Evolutionary conservation across 2,888 invertebrate genomes (phyloP).

Genomic region (Cyclophora punctaria): DNA sequence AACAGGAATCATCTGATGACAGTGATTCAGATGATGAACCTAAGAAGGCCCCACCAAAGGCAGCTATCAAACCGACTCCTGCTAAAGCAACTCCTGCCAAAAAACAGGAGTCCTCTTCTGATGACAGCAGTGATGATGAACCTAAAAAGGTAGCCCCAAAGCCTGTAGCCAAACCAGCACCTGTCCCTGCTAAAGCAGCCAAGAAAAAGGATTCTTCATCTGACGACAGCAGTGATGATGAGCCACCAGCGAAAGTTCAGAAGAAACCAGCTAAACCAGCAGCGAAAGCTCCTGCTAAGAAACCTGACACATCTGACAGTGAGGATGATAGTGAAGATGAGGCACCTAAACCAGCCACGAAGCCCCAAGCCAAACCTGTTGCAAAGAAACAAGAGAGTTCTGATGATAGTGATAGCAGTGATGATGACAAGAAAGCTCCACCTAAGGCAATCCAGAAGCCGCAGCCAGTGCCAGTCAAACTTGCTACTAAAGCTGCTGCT

Average conservation of each 20-base stretch:
- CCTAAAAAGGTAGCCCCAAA: slow-evolving; percentile 17
- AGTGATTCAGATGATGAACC: slow-evolving; percentile 12
- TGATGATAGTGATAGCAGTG: slow-evolving; percentile 20
- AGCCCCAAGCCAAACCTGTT: slow-evolving; percentile 12
- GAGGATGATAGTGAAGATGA: slow-evolving; percentile 51
- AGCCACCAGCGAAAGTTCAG: slow-evolving; percentile 6
- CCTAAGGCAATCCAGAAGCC: slow-evolving; percentile 24
- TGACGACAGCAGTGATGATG: slow-evolving; percentile 53
- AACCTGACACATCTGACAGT: slow-evolving; percentile 42
- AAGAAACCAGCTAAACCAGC: slow-evolving; percentile 11
- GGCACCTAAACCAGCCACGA: slow-evolving; percentile 5
- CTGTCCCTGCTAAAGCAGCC: slow-evolving; percentile 1
- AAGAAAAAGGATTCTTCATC: slow-evolving; percentile 39
- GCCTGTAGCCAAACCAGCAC: slow-evolving; percentile 17
- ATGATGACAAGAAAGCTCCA: slow-evolving; percentile 23
- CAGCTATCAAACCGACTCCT: slow-evolving; percentile 12
- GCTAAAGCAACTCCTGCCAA: slow-evolving; percentile 28
- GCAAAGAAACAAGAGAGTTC: slow-evolving; percentile 26
- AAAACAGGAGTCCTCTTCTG: slow-evolving; percentile 49
- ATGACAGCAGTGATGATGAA: slow-evolving; percentile 37
- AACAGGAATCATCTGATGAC: slow-evolving; percentile 41
- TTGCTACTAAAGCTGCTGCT: slow-evolving; percentile 21
- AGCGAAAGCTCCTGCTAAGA: slow-evolving; percentile 27
- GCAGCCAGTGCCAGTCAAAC: slow-evolving; percentile 14
- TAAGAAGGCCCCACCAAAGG: slow-evolving; percentile 11